Percentiles rank a stretch among this genome's conserved stretches.
phyloP scores from a whole-genome alignment of 2,797 vertebrate genomes.

The Alauda arvensis region DNA sequence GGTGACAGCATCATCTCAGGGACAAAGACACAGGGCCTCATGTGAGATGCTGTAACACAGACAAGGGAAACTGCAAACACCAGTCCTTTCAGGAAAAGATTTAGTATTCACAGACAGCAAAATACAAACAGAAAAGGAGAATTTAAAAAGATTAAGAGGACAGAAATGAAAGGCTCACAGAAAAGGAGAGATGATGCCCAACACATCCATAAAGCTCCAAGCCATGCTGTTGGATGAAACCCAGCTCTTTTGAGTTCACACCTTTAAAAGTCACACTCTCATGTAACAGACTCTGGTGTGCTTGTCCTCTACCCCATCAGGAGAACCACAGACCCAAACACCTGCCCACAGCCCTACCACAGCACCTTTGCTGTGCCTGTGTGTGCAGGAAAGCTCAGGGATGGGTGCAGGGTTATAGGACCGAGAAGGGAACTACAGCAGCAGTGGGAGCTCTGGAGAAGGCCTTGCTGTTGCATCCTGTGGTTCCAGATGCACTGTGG shows the following conservation, averaged over 20 bases:
- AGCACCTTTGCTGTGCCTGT: neutral
- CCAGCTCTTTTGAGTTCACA: neutral
- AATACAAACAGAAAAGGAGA: neutral
- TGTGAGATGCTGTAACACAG: neutral
- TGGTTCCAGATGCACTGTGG: fast-evolving
- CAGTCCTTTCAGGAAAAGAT: neutral
- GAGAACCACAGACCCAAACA: neutral
- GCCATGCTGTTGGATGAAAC: neutral
- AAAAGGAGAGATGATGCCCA: neutral
- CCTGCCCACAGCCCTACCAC: neutral
- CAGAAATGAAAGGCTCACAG: neutral
- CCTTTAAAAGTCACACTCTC: neutral
- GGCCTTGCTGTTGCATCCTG: neutral
- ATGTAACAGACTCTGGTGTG: neutral
- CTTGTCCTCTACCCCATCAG: neutral
- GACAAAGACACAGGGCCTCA: neutral
- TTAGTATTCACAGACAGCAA: neutral
- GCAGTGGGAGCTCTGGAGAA: neutral
- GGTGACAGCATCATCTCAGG: neutral
- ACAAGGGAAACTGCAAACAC: neutral
- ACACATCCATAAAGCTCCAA: neutral
- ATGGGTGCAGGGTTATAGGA: neutral
- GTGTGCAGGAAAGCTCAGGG: neutral
- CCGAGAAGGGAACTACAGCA: neutral
- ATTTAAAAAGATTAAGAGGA: neutral